Conservation (phyloP, 2,888 invertebrate species). For the Euproctis similis region DNA sequence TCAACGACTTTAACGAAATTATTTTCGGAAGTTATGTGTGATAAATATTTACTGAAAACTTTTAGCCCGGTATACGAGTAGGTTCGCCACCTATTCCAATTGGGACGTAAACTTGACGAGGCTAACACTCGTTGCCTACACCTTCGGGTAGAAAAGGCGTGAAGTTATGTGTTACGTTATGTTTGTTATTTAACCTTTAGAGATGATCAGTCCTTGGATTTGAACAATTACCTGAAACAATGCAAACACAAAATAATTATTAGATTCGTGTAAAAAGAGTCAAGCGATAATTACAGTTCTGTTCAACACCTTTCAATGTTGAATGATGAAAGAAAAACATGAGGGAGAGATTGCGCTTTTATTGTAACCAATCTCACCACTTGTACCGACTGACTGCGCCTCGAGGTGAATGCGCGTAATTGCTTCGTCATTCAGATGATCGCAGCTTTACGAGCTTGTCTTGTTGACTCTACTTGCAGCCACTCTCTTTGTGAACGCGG, state of each 20-base stretch:
- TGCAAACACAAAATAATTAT: constrained; percentile 19
- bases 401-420: constrained; percentile 67
- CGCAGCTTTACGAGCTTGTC: constrained; percentile 60
- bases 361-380: constrained; percentile 74
- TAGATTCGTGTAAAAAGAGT: constrained; percentile 14
- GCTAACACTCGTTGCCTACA: too few species aligned
- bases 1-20: too few species aligned
- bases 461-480: constrained; percentile 59
- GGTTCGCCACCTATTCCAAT: too few species aligned
- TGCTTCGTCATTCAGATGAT: constrained; percentile 73
- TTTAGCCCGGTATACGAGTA: too few species aligned
- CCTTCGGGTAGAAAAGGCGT: too few species aligned
- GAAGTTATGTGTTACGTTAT: too few species aligned
- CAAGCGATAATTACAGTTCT: constrained; percentile 31
- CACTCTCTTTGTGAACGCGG: constrained; percentile 56
- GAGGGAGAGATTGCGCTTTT: constrained; percentile 69
- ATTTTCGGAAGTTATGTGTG: too few species aligned
- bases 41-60: too few species aligned
- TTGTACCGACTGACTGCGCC: constrained; percentile 65
- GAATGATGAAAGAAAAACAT: constrained; percentile 72
- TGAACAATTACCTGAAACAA: constrained; percentile 47
- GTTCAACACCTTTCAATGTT: constrained; percentile 64
- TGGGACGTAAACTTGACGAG: too few species aligned
- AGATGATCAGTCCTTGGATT: constrained; percentile 1
- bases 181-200: too few species aligned